Percentiles rank a stretch among this genome's conserved stretches.
Evolutionary conservation across 2,888 invertebrate species (phyloP).

Genomic region (Sphaerophoria rueppellii): DNA sequence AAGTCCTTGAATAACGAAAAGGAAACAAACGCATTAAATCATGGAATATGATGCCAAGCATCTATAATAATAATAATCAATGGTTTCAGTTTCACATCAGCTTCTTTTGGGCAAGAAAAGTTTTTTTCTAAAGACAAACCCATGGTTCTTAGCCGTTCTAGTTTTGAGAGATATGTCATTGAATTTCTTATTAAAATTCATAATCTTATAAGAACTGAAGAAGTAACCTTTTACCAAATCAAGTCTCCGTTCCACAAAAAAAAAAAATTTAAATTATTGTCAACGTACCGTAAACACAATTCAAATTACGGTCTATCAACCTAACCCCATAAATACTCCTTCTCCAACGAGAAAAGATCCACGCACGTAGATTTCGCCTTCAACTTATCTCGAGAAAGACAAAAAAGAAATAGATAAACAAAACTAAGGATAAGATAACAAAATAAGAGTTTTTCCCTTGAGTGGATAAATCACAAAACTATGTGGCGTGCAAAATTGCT

Average conservation of each 20-base stretch:
- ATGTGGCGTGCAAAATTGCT: slow-evolving; percentile 44
- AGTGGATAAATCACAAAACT: slow-evolving; percentile 57
- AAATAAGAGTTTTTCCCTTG: slow-evolving; percentile 30
- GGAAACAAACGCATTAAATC: too few relatives aligned
- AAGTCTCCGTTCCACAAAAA: slow-evolving; percentile 20
- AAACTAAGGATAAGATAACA: background rate
- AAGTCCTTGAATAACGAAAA: too few relatives aligned
- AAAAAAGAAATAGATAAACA: background rate
- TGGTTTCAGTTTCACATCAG: too few relatives aligned
- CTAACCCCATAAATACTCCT: background rate
- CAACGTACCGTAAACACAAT: slow-evolving; percentile 45
- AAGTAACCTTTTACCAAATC: background rate
- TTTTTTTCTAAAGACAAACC: too few relatives aligned
- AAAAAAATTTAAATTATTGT: slow-evolving; percentile 46
- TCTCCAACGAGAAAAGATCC: slow-evolving; percentile 29
- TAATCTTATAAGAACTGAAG: background rate
- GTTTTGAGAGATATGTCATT: too few relatives aligned
- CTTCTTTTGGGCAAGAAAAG: too few relatives aligned
- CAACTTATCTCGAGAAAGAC: background rate
- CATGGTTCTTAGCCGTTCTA: too few relatives aligned
- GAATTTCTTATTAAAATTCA: too few relatives aligned
- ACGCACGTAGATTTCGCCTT: slow-evolving; percentile 27
- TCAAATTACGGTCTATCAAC: slow-evolving; percentile 45
- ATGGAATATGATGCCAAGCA: too few relatives aligned
- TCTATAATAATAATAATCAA: too few relatives aligned